Base-by-base conservation (phyloP, 30 jellyfish, hydroid and myxozoan genomes). In the Phacellophora camtschatica region DNA sequence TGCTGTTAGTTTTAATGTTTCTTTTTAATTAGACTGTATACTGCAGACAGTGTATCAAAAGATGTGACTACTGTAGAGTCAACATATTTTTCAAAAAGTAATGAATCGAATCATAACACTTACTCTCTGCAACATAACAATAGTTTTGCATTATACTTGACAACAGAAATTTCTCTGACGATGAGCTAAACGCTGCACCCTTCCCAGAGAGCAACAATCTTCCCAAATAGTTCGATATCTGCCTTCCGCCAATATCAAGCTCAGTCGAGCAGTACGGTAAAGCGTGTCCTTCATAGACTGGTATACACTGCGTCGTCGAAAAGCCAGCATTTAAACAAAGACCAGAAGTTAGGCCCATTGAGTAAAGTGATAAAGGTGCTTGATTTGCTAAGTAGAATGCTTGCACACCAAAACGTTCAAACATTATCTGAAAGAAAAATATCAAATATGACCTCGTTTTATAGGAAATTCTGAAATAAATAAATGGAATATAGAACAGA, bases 261-360 rank as follows among this genome's bases (percentile, higher is more conserved):
- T 84, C 95, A 4, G 46, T 50, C 5, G 95, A 85, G 78, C 85
- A 88, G 65, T 77, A 71, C 2, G 95, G 96, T 23, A 92, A 31
- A 8, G 96, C 34, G 70, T 84, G 90, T 13, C 98, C 98, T 56
- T 92, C 98, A 49, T 85, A 92, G 13, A 92, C 90, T 2, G 97
- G 96, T 19, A 62, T 82, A 4, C 95, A 69, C 76, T 92, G 97
- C n/a, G 98, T 92, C 31, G 83, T 65, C 3, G 83, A 72, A 69
- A 50, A 92, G 15, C 98, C 98, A 20, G 90, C 65, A 58, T 72
- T 92, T 71, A 92, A 29, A 74, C 98, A 85, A 25, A 92, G 24
- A 3, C 98, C 98, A 35, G 96, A 64, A 71, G 83, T 75, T 41
- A 92, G 74, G 43, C 98, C 98, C 95, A 85, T 73, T 19, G 98